A percentile compares a stretch with the other conserved stretches of the same genome.
phyloP scores from a whole-genome alignment of 2,797 vertebrate genomes.

The Periparus ater region DNA sequence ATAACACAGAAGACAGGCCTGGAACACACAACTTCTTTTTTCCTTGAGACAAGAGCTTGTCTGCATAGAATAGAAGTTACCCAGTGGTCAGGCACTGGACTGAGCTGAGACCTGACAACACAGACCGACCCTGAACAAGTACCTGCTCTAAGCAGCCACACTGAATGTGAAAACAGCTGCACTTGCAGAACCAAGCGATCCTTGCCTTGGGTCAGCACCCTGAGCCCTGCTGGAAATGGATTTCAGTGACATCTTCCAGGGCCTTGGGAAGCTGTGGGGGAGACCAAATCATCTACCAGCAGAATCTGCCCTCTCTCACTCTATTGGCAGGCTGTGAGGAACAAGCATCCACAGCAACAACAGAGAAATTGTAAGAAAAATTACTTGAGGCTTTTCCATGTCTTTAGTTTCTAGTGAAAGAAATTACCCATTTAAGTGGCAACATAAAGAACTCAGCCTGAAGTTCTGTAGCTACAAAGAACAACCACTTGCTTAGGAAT shows the following conservation, averaged over 20 bases:
- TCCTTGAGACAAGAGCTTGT: neutral
- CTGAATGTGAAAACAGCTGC: fast-evolving
- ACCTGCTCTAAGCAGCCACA: neutral
- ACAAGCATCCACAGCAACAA: neutral
- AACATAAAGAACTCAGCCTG: neutral
- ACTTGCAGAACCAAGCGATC: fast-evolving
- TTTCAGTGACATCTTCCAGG: neutral
- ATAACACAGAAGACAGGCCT: neutral
- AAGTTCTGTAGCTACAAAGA: neutral
- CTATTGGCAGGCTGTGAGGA: neutral
- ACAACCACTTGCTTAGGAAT: fast-evolving
- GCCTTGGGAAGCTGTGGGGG: neutral
- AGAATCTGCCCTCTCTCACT: neutral
- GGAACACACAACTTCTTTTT: neutral
- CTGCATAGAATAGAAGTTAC: neutral
- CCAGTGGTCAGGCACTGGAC: neutral
- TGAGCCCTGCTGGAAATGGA: fast-evolving
- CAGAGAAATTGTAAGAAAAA: neutral
- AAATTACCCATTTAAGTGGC: neutral
- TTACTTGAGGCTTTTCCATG: neutral
- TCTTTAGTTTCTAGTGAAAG: neutral
- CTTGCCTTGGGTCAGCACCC: neutral
- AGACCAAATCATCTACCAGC: neutral
- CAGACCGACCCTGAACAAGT: neutral
- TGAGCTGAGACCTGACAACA: neutral